Base-by-base conservation (phyloP, 2,113 vertebrate genomes). In the Ophthalmolycus amberensis region DNA sequence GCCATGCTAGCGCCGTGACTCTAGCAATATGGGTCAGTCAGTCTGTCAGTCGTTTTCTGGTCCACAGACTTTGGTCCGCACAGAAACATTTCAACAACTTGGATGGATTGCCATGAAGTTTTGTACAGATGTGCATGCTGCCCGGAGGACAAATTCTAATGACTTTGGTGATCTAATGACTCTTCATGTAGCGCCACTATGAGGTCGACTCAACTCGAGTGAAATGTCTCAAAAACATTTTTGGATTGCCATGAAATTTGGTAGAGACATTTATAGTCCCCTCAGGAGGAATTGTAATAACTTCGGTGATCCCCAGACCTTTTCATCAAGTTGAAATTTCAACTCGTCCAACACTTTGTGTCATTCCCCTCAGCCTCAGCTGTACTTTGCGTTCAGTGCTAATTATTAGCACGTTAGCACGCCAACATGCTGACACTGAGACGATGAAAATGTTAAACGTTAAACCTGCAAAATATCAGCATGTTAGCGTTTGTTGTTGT, bases 211-310 rank as follows among this genome's bases (percentile, higher is more conserved):
- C 34, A 44, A 82, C 37, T 38, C 62, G 16, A 63, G 48, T 32
- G 37, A 77, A 72, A 72, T 60, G 22, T 63, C 20, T 70, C 29
- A 50, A 37, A 14, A 54, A 29, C 25, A 22, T 20, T 20, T n/a
- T 22, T 69, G 27, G 71, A 46, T 38, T 60, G 46, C 56, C 46
- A 27, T 73, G 58, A 76, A 76, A 71, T 75, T 25, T 75, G 22
- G 50, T 5, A 9, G 32, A 76, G 22, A 64, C 69, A 54, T n/a
- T 64, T 14, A 7, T n/a, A 29, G 34, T 59, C 1, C 25, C 71
- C 68, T 68, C 48, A 44, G 63, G 77, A 52, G 15, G 58, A 79
- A 69, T 29, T 77, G 0, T 70, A 62, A 69, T 82, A 79, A 72
- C 46, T 75, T 58, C 40, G 25, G 32, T 70, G 74, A 58, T 5